These are phyloP conservation scores for Anthopleura xanthogrammica DNA, from an alignment of 92 coral and sea anemone genomes.

Conservation along the genomic window DNA sequence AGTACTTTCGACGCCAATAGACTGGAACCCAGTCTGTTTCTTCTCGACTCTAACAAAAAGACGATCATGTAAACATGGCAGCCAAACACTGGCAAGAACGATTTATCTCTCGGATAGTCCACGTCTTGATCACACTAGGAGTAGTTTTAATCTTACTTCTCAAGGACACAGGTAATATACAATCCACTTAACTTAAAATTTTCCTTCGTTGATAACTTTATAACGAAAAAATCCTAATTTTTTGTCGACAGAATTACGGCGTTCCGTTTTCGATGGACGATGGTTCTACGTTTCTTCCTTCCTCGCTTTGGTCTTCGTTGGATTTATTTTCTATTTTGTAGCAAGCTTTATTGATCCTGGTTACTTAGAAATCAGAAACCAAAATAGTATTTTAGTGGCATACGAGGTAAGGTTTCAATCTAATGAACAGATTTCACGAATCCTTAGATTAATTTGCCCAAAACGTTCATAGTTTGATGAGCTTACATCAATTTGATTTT, in stretches of 20 bases:
- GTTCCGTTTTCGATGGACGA: slow-evolving; percentile 68
- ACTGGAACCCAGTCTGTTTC: background rate
- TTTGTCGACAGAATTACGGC: slow-evolving; percentile 67
- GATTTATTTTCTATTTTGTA: slow-evolving; percentile 80
- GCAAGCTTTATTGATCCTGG: slow-evolving; percentile 97
- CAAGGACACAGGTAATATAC: slow-evolving; percentile 80
- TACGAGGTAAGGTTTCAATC: slow-evolving; percentile 70
- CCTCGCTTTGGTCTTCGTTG: slow-evolving; percentile 60
- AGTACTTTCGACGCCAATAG: background rate
- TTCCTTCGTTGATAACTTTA: background rate
- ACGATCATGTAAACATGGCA: slow-evolving; percentile 71
- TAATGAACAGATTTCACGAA: background rate
- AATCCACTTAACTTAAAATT: background rate
- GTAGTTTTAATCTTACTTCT: slow-evolving; percentile 71
- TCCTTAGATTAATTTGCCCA: background rate
- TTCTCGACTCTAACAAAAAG: slow-evolving; percentile 1
- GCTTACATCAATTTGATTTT: no score
- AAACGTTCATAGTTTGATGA: no score
- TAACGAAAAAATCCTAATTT: background rate
- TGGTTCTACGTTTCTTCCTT: slow-evolving; percentile 78
- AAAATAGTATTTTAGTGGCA: slow-evolving; percentile 82
- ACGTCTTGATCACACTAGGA: slow-evolving; percentile 72
- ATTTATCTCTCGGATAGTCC: slow-evolving; percentile 76
- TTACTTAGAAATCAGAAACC: slow-evolving; percentile 69
- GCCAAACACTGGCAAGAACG: slow-evolving; percentile 83